phyloP scores from a whole-genome alignment of 2,113 vertebrate species.

The Mungos mungo region DNA sequence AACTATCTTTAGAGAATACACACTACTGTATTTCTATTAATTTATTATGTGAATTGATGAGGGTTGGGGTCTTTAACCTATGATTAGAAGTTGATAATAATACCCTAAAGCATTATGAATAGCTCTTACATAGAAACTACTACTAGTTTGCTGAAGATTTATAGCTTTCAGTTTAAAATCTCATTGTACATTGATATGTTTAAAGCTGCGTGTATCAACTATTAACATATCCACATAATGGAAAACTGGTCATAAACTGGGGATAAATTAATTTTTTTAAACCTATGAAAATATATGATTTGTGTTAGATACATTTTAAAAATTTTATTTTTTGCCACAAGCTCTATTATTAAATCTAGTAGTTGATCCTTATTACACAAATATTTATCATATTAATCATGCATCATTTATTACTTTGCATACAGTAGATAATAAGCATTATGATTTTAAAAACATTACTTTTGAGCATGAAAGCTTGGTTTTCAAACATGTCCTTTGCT shows the following conservation, averaged over 20 bases:
- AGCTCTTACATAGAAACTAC: neutral
- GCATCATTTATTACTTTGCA: neutral
- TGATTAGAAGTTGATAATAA: conserved; percentile 50
- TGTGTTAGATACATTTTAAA: neutral
- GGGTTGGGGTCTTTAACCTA: conserved; percentile 27
- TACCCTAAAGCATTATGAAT: neutral
- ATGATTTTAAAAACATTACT: neutral
- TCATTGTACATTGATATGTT: neutral
- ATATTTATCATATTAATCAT: neutral
- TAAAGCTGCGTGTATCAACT: neutral
- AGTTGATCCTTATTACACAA: neutral
- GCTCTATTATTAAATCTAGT: neutral
- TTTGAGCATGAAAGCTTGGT: neutral
- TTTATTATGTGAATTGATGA: conserved; percentile 45
- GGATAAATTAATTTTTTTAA: neutral
- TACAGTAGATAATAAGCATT: neutral
- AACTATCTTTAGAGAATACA: neutral
- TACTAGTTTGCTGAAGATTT: neutral
- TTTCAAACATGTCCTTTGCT: neutral
- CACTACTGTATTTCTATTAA: neutral
- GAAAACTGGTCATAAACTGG: neutral
- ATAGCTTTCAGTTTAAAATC: neutral
- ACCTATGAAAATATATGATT: neutral
- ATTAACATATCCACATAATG: neutral
- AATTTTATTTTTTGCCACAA: neutral